Evolutionary conservation across 53 echinoderm and acorn worm genomes (phyloP).

Genomic region (Apostichopus leukothele): DNA sequence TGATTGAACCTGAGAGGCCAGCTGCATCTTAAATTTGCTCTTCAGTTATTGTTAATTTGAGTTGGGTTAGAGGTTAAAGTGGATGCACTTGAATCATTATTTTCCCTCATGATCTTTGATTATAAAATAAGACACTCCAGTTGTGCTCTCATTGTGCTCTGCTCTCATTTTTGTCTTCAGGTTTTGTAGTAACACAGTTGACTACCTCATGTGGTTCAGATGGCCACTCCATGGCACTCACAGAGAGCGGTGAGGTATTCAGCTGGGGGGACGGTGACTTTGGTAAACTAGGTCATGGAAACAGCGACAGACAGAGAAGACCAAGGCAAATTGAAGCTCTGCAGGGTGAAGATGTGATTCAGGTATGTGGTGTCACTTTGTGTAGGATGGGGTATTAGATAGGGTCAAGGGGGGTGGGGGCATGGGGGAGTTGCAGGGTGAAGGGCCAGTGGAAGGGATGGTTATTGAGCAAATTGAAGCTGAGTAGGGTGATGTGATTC

Average conservation of each 20-base stretch:
- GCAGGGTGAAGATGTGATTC: constrained; percentile 93
- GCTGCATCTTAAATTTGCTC: too few relatives aligned
- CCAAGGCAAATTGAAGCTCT: constrained; percentile 93
- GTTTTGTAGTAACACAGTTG: constrained; percentile 97
- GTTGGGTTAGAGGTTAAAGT: too few relatives aligned
- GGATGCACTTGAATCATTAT: too few relatives aligned
- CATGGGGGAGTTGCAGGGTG: too few relatives aligned
- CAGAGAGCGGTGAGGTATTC: constrained; percentile 98
- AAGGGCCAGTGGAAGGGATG: too few relatives aligned
- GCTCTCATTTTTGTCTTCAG: constrained; percentile 28
- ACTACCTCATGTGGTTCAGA: constrained; percentile 98
- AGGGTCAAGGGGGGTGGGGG: too few relatives aligned
- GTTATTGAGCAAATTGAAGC: constrained; percentile 72
- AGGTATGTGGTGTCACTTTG: constrained; percentile 51
- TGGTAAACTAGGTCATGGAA: constrained; percentile 98
- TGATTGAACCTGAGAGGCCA: too few relatives aligned
- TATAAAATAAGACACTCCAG: too few relatives aligned
- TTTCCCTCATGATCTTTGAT: too few relatives aligned
- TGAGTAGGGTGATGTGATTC: constrained; percentile 29
- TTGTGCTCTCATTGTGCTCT: too few relatives aligned
- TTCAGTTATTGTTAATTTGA: too few relatives aligned
- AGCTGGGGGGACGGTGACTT: constrained; percentile 99
- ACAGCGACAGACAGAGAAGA: constrained; percentile 93
- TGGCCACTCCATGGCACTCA: constrained; percentile 98
- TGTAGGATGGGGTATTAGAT: too few relatives aligned